Conservation (phyloP, 30 jellyfish, hydroid and myxozoan species). For the Aurelia aurita region DNA sequence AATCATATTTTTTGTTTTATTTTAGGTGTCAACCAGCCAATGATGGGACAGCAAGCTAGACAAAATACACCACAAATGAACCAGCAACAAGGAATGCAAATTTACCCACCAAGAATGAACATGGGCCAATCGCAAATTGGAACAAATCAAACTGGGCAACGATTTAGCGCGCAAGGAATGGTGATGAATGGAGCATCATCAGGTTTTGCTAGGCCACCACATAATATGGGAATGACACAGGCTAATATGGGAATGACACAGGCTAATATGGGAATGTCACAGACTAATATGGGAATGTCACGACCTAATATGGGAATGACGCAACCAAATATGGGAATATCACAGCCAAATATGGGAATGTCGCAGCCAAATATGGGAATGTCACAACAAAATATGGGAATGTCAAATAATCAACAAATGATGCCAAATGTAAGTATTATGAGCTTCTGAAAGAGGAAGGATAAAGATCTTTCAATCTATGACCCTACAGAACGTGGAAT, state of each 20-base stretch:
- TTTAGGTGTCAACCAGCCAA: slow-evolving; percentile 22
- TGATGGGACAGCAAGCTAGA: slow-evolving; percentile 24
- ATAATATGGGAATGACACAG: background rate
- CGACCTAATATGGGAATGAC: slow-evolving; percentile 5
- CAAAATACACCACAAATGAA: slow-evolving; percentile 9
- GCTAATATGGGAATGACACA: background rate
- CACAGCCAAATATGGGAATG: slow-evolving; percentile 41
- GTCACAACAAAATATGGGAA: slow-evolving; percentile 5
- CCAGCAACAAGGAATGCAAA: background rate
- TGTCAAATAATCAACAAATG: slow-evolving; percentile 24
- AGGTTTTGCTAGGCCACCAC: no score
- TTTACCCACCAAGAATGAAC: slow-evolving; percentile 4
- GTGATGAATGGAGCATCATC: no score
- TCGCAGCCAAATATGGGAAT: slow-evolving; percentile 20
- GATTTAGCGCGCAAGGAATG: no score
- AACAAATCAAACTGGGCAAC: background rate
- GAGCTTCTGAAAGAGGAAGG: no score
- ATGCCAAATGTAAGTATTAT: slow-evolving; percentile 24
- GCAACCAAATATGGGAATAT: slow-evolving; percentile 37
- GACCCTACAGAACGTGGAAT: no score
- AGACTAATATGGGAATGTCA: background rate
- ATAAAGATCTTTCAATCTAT: no score
- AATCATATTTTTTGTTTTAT: no score
- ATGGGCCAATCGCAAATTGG: slow-evolving; percentile 24
- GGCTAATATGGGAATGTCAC: background rate